Evolutionary conservation across 2,888 invertebrate genomes (phyloP), one percentile per base, ranked within the genome.

Genomic region (Imbricaverruca yamaguchii): DNA sequence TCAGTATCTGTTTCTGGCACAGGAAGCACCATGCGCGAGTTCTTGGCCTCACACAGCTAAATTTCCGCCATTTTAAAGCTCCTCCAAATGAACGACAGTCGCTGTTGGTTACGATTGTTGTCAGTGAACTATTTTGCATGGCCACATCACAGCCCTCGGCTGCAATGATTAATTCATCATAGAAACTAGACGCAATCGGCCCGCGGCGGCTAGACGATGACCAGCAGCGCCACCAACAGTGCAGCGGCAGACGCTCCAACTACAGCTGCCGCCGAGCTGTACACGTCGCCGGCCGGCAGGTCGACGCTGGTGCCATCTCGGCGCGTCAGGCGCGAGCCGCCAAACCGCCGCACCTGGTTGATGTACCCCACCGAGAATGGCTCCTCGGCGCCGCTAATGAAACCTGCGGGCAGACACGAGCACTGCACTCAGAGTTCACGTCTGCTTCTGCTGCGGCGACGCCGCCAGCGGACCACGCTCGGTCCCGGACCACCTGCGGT

Each of bases 181-280:
- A 39, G 39, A 39, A 39, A 39, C 39, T 39, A 39, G 39, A 39
- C 2, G 39, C 39, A 39, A 39, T 39, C 39, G 39, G 39, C 39
- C 39, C 39, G 39, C 39, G 23, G 13, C 39, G 39, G 15, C 39
- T 69, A 69, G 15, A 69, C 9, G 7, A 39, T 39, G 15, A 74
- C 18, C 8, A 74, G 74, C 74, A 74, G 74, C 74, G 74, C 74
- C 74, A 74, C 55, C 53, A 74, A 21, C 53, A 74, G 55, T 6
- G 74, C 53, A 3, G 74, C 21, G 74, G 74, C 74, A 6, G 53
- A 53, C 10, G 53, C 53, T 6, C 15, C 21, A 18, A 74, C 74
- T 74, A 74, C 55, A 21, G 74, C n/a, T 4, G 74, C 53, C 53
- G 74, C 53, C 53, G 53, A 23, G 65, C 23, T 65, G 65, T 13